Evolutionary conservation across 2,888 invertebrate species (phyloP), one percentile per base, ranked within the genome.

Genomic region (Temnothorax unifasciatus): DNA sequence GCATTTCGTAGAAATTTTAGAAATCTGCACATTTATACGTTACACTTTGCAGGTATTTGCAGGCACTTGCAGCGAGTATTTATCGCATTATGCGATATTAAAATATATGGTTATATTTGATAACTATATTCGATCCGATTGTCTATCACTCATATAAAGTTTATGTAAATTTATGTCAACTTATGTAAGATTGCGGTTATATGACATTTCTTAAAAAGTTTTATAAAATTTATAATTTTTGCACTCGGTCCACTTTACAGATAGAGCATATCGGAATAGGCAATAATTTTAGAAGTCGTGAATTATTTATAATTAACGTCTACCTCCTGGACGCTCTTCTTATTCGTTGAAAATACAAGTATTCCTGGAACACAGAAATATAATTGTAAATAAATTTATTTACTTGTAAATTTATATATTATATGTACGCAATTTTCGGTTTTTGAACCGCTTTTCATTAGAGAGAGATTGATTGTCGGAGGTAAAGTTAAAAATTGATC

Each of bases 311-410:
- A 21, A 54, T 25, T 0, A 1, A 0, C 13, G 11, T 41, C 34
- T 79, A 79, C 13, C 79, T 59, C 29, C 57, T 71, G 21, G 64
- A 82, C 0, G 81, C 41, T 63, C 59, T 81, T 57, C 82, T 82
- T 18, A 82, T 50, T 41, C 95, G 95, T 92, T 96, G 96, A 91
- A 97, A 97, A 90, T 96, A 97, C 84, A 97, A 96, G 89, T 97
- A 96, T 94, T 97, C 97, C 97, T 97, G 95, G 41, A 92, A 91
- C 41, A 83, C 18, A 47, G n/a, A 18, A 34, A 52, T 21, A 64
- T n/a, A 54, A 68, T 6, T 61, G n/a, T 41, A 59, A 69, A n/a
- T 47, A 29, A 68, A 52, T 11, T 13, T 29, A 38, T 52, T 34
- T 34, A 54, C 15, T 54, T 71, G 15, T 66, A 52, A 50, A 41